Conservation (phyloP, 2,113 vertebrate species). For the Nannobrachium achirus region DNA sequence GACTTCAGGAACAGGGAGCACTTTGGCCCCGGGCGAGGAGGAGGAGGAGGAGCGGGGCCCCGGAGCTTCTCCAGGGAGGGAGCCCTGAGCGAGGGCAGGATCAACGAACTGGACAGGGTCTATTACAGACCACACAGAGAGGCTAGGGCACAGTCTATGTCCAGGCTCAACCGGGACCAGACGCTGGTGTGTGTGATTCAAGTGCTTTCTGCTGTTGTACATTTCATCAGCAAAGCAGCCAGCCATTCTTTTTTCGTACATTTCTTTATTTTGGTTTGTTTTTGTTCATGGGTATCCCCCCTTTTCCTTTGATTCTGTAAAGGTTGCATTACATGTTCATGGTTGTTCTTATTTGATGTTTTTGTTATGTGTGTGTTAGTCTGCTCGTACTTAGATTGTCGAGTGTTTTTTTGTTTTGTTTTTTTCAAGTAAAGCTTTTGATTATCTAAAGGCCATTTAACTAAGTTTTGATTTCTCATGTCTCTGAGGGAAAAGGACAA, state of each 20-base stretch:
- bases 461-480: constrained; percentile 81
- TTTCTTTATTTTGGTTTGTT: constrained; percentile 61
- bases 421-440: constrained; percentile 58
- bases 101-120: constrained; percentile 83
- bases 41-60: constrained; percentile 51
- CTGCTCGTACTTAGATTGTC: constrained; percentile 69
- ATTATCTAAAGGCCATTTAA: constrained; percentile 87
- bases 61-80: constrained; percentile 74
- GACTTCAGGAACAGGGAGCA: constrained; percentile 75
- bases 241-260: constrained; percentile 73
- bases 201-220: constrained; percentile 88
- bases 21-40: constrained; percentile 68
- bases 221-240: constrained; percentile 80
- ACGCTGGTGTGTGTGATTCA: constrained; percentile 94
- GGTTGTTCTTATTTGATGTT: constrained; percentile 66
- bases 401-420: constrained; percentile 54
- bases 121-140: constrained; percentile 77
- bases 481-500: constrained; percentile 67
- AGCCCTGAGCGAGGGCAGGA: constrained; percentile 71
- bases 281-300: constrained; percentile 64
- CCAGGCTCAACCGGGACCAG: constrained; percentile 85
- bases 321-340: constrained; percentile 70
- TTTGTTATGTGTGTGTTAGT: constrained; percentile 69
- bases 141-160: constrained; percentile 81
- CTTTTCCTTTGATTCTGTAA: constrained; percentile 55